Evolutionary conservation across 2,797 vertebrate genomes (phyloP).

Genomic region (Synanceia verrucosa): DNA sequence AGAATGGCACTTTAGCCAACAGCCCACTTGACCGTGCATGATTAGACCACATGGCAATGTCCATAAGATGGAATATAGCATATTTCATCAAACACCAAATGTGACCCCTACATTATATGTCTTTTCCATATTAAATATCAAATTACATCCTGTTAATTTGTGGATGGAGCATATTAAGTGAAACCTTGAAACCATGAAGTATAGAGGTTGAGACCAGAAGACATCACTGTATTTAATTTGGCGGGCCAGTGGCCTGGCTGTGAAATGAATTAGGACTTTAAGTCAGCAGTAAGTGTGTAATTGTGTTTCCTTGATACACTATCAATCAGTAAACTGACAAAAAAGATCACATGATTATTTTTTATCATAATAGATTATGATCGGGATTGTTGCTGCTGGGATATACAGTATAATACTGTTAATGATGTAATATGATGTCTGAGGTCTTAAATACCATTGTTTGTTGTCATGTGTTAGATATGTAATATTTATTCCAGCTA

Average conservation of each 20-base stretch:
- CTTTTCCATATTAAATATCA: constrained; percentile 75
- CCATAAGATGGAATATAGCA: constrained; percentile 67
- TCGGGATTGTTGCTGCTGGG: not conserved
- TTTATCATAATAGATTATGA: constrained; percentile 29
- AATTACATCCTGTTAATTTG: constrained; percentile 78
- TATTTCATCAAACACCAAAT: constrained; percentile 67
- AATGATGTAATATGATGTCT: constrained; percentile 4
- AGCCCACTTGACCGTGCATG: constrained; percentile 52
- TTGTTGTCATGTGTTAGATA: constrained; percentile 40
- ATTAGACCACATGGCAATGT: constrained; percentile 48
- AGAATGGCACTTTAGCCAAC: not conserved
- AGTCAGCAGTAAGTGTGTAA: constrained; percentile 69
- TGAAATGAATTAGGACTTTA: constrained; percentile 68
- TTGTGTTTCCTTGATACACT: constrained; percentile 71
- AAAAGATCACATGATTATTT: constrained; percentile 49
- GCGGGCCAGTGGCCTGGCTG: constrained; percentile 62
- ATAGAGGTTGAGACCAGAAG: constrained; percentile 68
- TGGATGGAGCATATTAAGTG: constrained; percentile 76
- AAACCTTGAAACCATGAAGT: constrained; percentile 77
- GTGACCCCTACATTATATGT: constrained; percentile 70
- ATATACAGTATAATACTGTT: not conserved
- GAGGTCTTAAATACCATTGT: constrained; percentile 30
- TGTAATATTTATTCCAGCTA: constrained; percentile 46
- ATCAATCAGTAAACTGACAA: constrained; percentile 65
- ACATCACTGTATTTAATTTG: constrained; percentile 72